A percentile compares a stretch with the other conserved stretches of the same genome.
Evolutionary conservation across 2,797 vertebrate species (phyloP).

Genomic region (Galagoides demidoff): DNA sequence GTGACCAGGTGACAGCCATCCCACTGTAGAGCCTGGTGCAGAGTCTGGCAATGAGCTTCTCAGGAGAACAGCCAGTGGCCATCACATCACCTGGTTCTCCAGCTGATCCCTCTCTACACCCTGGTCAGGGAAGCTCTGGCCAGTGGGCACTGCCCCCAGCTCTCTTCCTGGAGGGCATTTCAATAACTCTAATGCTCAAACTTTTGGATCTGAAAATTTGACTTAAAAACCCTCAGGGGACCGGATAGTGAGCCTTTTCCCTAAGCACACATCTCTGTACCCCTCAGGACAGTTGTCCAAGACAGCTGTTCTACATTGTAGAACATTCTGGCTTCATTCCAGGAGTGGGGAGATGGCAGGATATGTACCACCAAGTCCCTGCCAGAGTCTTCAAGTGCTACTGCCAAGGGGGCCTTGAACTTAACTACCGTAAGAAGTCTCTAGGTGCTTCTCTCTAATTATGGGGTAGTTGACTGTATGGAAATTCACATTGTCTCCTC

Average conservation of each 20-base stretch:
- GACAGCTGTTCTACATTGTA: background rate
- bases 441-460: background rate
- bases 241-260: background rate
- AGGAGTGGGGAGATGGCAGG: background rate
- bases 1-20: background rate
- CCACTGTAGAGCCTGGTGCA: rapidly evolving
- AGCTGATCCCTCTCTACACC: rapidly evolving
- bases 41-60: background rate
- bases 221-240: background rate
- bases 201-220: constrained; percentile 21
- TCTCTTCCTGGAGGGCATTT: background rate
- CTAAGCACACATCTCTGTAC: background rate
- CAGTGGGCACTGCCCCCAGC: background rate
- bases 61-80: too few relatives aligned
- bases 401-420: background rate
- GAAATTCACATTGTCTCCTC: background rate
- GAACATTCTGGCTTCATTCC: background rate
- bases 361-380: background rate
- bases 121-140: background rate
- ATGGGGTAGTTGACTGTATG: background rate
- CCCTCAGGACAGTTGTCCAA: background rate
- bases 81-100: background rate
- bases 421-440: background rate
- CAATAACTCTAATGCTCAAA: background rate
- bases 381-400: background rate